Evolutionary conservation across 2,113 vertebrate species (phyloP), one percentile per base, ranked within the genome.

Genomic region (Strix aluco): DNA sequence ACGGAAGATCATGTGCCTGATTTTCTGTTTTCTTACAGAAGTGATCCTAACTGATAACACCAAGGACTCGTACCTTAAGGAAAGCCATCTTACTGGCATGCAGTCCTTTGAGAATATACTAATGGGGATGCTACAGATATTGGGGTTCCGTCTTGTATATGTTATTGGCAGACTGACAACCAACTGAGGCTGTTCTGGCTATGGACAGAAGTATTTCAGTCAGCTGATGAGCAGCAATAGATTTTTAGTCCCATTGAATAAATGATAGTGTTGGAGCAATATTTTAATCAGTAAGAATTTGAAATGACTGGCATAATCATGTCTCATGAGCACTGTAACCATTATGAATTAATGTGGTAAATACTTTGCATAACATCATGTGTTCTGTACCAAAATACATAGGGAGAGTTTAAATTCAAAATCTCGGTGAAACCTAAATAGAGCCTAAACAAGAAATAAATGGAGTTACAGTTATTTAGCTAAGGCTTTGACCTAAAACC

Each of bases 11-110:
- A 15, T 2, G 6, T 5, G 4, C 7, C 15, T 58, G 8, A 12
- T 26, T 81, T 75, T 85, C 34, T 32, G 0, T 15, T 52, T 19
- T 4, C 17, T 58, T 25, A 40, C 7, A n/a, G n/a, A 6, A 46
- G 10, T 9, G 7, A 26, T 47, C 15, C 46, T 15, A 25, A 15
- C 6, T 26, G 32, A 25, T 17, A 46, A 20, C 26, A 15, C 4
- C 0, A 0, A 47, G 19, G 19, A 25, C 14, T 10, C 0, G 0
- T 15, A 26, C 13, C 5, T 13, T 9, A 22, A 55, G 27, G 51
- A 75, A 69, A 49, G 7, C 3, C n/a, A 15, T 13, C 7, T 22
- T 38, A 11, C 16, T 58, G 55, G 12, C 5, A 7, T 30, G 8
- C 13, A 69, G 12, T 22, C 4, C 16, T 52, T 52, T 19, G 44